Evolutionary conservation across 2,888 invertebrate species (phyloP), one percentile per base, ranked within the genome.

Genomic region (Fabriciana adippe): DNA sequence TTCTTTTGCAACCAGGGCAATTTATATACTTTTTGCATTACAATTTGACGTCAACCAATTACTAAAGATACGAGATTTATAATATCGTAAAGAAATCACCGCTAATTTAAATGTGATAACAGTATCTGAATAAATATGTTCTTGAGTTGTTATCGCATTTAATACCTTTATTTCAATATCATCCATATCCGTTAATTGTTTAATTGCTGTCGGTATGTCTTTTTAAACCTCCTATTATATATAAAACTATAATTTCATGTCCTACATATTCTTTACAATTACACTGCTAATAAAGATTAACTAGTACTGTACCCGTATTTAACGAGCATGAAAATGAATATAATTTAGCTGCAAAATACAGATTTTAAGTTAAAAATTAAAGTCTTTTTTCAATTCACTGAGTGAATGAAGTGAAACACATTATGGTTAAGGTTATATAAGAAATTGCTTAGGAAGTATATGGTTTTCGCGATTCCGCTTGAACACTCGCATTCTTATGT

Each of bases 81-180:
- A 50, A 71, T 75, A 78, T 78, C 78, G 79, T 80, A 79, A 77
- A 75, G 78, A 82, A 86, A 85, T 87, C 85, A 85, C 81, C 76
- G 82, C 83, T 72, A 72, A 72, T 70, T 73, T 74, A 76, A 73
- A 65, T 63, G 64, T 62, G 83, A 84, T 85, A 83, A 80, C 73
- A 74, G 71, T 74, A 76, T 78, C 76, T 72, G 74, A 76, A 74
- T 77, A 78, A 75, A 76, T 79, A 77, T 72, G 75, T 81, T 81
- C 75, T 77, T 75, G 73, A 74, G 74, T 68, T 68, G 56, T 84
- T 85, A 88, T 88, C 85, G 73, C 68, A 74, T 75, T 81, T 81
- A 81, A 76, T 72, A 74, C 74, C 74, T 77, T 79, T 75, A 76
- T 77, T 79, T 68, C 72, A 63, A 79, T 83, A 82, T 83, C 80